A percentile compares a stretch with the other conserved stretches of the same genome.
phyloP scores from a whole-genome alignment of 2,888 invertebrate species.

The Dasysyrphus albostriatus region DNA sequence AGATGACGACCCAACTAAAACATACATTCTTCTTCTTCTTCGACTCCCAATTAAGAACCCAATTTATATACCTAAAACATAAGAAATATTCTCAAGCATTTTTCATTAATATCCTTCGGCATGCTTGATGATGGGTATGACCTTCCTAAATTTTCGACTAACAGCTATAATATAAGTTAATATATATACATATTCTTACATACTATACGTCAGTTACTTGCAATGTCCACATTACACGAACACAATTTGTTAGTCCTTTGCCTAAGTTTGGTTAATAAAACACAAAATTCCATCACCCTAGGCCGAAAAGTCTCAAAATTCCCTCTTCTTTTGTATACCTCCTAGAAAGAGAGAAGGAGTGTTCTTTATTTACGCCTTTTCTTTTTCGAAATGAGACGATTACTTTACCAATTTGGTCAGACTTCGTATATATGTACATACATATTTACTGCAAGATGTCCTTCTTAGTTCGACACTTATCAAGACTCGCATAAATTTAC shows the following conservation, averaged over 20 bases:
- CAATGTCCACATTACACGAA: conserved; percentile 58
- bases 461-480: conserved; percentile 62
- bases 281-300: conserved; percentile 63
- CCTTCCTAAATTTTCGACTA: conserved; percentile 56
- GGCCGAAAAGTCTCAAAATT: not conserved
- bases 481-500: conserved; percentile 65
- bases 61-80: conserved; percentile 23
- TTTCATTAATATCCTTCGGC: conserved; percentile 61
- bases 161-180: conserved; percentile 44
- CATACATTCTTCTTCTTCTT: not conserved
- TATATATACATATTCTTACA: conserved; percentile 1
- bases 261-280: conserved; percentile 63
- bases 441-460: conserved; percentile 44
- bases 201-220: conserved; percentile 17
- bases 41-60: conserved; percentile 45
- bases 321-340: not conserved
- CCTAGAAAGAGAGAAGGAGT: not conserved
- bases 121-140: conserved; percentile 37
- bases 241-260: conserved; percentile 52
- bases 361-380: conserved; percentile 50
- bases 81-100: conserved; percentile 50
- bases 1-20: conserved; percentile 14
- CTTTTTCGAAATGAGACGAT: conserved; percentile 49
- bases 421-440: conserved; percentile 35
- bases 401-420: conserved; percentile 46